phyloP scores from a whole-genome alignment of 1,140 invertebrate species.

The Drosophila teissieri region DNA sequence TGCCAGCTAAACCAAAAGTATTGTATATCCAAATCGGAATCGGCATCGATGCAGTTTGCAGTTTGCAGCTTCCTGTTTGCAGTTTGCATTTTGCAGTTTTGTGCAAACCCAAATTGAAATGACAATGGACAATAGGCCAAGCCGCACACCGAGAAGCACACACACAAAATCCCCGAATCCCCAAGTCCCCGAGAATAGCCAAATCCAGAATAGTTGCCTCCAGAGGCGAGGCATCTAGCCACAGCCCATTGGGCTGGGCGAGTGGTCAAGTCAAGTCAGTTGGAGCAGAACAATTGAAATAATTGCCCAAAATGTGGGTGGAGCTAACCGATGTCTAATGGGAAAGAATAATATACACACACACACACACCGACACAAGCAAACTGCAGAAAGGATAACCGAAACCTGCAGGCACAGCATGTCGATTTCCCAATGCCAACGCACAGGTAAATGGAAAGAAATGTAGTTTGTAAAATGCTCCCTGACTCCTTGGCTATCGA shows the following conservation, averaged over 20 bases:
- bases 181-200: too few relatives aligned
- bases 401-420: conserved; percentile 38
- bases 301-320: conserved; percentile 49
- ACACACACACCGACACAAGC: neutral
- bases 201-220: conserved; percentile 32
- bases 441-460: conserved; percentile 27
- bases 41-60: conserved; percentile 48
- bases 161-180: conserved; percentile 18
- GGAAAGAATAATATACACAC: conserved; percentile 37
- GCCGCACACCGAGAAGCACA: conserved; percentile 25
- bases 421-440: conserved; percentile 33
- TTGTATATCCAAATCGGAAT: conserved; percentile 35
- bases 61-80: conserved; percentile 18
- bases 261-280: conserved; percentile 24
- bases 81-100: conserved; percentile 22
- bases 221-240: conserved; percentile 23
- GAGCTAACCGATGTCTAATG: conserved; percentile 42
- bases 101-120: conserved; percentile 44
- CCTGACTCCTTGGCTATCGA: conserved; percentile 7
- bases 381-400: conserved; percentile 3
- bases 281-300: conserved; percentile 55
- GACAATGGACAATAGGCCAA: conserved; percentile 45
- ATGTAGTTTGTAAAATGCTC: conserved; percentile 7
- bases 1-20: conserved; percentile 8
- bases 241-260: conserved; percentile 27